phyloP scores from a whole-genome alignment of 37 sponge, comb jelly and placozoan genomes.

The Tethya wilhelma region DNA sequence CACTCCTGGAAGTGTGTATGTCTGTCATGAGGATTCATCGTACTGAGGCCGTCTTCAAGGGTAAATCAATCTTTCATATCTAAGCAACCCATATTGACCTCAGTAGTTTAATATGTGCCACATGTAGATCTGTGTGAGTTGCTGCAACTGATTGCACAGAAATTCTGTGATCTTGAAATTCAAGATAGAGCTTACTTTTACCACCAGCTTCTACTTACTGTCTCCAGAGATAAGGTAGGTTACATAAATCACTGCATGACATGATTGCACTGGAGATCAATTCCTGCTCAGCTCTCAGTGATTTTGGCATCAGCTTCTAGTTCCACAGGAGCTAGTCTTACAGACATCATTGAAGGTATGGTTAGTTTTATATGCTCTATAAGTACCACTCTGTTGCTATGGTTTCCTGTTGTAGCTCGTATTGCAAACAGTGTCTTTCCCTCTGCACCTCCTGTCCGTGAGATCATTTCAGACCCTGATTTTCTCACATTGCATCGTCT shows the following conservation, averaged over 20 bases:
- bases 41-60: constrained; percentile 53
- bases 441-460: constrained; percentile 38
- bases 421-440: constrained; percentile 54
- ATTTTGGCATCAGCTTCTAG: constrained; percentile 37
- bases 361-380: background rate
- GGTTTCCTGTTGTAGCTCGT: constrained; percentile 47
- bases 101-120: too few relatives aligned
- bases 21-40: constrained; percentile 41
- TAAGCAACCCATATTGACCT: background rate
- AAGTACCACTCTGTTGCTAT: background rate
- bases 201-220: constrained; percentile 57
- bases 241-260: background rate
- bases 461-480: background rate
- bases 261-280: background rate
- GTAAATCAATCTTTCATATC: constrained; percentile 5
- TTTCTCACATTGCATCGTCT: constrained; percentile 15
- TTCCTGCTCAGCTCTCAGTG: constrained; percentile 22
- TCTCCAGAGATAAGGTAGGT: constrained; percentile 69
- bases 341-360: constrained; percentile 69
- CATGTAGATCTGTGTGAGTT: constrained; percentile 47
- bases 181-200: constrained; percentile 70
- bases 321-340: constrained; percentile 36
- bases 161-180: constrained; percentile 59
- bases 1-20: constrained; percentile 34
- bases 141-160: constrained; percentile 18